phyloP scores from a whole-genome alignment of 2,797 vertebrate species.

The Chromis chromis region DNA sequence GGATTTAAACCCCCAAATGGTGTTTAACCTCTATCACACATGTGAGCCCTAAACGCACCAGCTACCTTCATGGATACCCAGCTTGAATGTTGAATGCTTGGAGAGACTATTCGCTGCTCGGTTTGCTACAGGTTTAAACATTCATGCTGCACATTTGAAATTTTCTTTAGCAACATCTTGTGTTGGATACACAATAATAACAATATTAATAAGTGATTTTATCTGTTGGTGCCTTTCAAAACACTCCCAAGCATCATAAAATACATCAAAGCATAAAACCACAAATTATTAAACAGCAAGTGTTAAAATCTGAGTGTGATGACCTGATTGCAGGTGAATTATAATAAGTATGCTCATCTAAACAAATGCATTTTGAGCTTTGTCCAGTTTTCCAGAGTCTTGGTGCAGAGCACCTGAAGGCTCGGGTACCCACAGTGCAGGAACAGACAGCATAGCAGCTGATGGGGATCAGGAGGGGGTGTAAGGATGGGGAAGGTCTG shows the following conservation, averaged over 20 bases:
- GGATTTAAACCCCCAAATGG: conserved; percentile 37
- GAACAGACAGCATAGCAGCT: neutral
- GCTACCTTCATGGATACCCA: neutral
- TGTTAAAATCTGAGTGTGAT: neutral
- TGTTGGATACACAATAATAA: neutral
- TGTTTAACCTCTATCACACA: conserved; percentile 26
- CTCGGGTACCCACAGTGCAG: neutral
- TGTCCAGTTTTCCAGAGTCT: neutral
- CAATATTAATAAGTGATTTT: neutral
- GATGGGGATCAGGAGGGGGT: conserved; percentile 1
- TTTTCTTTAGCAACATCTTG: neutral
- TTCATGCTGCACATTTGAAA: neutral
- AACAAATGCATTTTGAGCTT: neutral
- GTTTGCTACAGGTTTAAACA: conserved; percentile 5
- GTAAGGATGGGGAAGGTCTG: neutral
- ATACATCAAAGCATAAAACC: neutral
- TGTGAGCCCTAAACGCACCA: conserved; percentile 11
- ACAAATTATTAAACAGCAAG: neutral
- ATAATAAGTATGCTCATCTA: neutral
- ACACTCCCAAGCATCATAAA: neutral
- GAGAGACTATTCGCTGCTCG: neutral
- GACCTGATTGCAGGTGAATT: neutral
- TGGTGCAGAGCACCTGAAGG: neutral
- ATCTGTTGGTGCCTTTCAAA: neutral
- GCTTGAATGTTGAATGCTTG: conserved; percentile 9